These are phyloP conservation scores for Drosophila rufa DNA, from an alignment of 1,140 invertebrate species.

Conservation along the genomic window DNA sequence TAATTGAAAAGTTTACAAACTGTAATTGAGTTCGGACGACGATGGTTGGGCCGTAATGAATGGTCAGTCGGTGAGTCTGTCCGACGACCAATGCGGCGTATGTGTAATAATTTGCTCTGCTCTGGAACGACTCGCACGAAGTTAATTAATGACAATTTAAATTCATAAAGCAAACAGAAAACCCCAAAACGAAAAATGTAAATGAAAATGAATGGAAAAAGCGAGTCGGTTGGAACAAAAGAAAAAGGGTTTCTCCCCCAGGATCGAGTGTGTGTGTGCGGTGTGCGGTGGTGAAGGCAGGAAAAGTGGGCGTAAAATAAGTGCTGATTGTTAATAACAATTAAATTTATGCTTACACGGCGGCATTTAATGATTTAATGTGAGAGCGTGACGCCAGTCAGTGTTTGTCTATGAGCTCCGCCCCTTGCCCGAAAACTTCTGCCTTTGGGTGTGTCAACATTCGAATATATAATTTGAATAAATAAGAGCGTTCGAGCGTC, in stretches of 20 bases:
- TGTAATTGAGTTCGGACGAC: constrained; percentile 77
- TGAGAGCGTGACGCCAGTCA: constrained; percentile 47
- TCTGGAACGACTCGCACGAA: constrained; percentile 21
- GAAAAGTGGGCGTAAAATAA: constrained; percentile 41
- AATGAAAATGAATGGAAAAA: constrained; percentile 81
- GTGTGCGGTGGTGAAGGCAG: not conserved
- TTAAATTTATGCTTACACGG: constrained; percentile 83
- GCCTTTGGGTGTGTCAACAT: constrained; percentile 46
- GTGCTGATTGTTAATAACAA: constrained; percentile 82
- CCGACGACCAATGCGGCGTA: constrained; percentile 47
- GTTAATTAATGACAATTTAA: constrained; percentile 84
- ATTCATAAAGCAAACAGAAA: constrained; percentile 83
- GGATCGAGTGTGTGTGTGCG: constrained; percentile 1
- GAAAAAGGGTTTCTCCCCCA: constrained; percentile 36
- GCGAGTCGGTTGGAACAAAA: constrained; percentile 56
- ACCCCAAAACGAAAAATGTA: constrained; percentile 74
- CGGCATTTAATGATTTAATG: constrained; percentile 82
- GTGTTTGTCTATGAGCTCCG: constrained; percentile 31
- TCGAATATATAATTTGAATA: constrained; percentile 63
- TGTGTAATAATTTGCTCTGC: constrained; percentile 67
- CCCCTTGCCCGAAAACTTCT: constrained; percentile 1
- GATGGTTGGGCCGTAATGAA: constrained; percentile 62
- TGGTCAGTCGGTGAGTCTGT: constrained; percentile 49
- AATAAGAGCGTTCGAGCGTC: constrained; percentile 46
- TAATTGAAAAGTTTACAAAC: constrained; percentile 84